A percentile compares a stretch with the other conserved stretches of the same genome.
Evolutionary conservation across 2,888 invertebrate species (phyloP).

Genomic region (Mimachlamys varia): DNA sequence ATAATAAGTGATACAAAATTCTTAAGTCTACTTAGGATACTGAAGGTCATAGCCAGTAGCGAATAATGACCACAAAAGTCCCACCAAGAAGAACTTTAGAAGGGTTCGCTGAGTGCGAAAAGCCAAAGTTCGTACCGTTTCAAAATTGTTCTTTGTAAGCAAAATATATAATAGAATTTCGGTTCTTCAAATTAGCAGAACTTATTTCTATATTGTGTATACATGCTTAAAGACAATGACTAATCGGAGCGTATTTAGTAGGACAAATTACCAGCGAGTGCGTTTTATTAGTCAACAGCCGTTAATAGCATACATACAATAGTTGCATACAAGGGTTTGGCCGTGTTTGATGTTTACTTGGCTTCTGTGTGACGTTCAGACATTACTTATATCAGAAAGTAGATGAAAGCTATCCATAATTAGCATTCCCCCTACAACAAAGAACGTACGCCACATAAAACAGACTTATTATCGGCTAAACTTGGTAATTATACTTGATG

Average conservation of each 20-base stretch:
- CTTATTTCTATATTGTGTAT: not conserved
- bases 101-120: not conserved
- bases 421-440: not conserved
- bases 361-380: not conserved
- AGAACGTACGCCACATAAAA: conserved; percentile 19
- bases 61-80: not conserved
- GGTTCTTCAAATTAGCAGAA: not conserved
- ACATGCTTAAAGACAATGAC: not conserved
- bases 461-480: conserved; percentile 12
- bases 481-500: conserved; percentile 27
- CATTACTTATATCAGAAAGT: conserved; percentile 25
- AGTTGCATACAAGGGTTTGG: not conserved
- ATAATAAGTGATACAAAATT: too few species aligned
- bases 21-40: too few species aligned
- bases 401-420: conserved; percentile 13
- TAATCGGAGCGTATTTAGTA: not conserved
- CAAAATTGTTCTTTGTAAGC: too few species aligned
- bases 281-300: not conserved
- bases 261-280: not conserved
- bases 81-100: not conserved
- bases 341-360: not conserved
- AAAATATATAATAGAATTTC: not conserved
- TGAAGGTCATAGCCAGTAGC: not conserved
- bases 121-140: not conserved
- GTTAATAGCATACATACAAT: not conserved